Evolutionary conservation across 1,140 invertebrate genomes (phyloP).

Genomic region (Schlechtendalia chinensis): DNA sequence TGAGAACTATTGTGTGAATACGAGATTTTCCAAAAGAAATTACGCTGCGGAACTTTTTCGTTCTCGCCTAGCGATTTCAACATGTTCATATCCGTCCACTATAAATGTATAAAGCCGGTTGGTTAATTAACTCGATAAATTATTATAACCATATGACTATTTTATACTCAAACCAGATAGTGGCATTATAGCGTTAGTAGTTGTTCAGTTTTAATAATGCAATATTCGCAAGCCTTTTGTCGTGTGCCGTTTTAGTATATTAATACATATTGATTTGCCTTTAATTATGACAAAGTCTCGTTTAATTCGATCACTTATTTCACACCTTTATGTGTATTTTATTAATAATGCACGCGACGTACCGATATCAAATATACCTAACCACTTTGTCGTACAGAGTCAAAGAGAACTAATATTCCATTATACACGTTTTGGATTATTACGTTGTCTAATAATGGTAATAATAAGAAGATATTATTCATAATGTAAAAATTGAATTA

Average conservation of each 20-base stretch:
- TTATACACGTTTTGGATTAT: neutral
- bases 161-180: neutral
- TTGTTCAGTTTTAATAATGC: conserved; percentile 11
- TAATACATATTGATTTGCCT: neutral
- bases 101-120: neutral
- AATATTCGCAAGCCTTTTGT: conserved; percentile 20
- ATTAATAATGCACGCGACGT: conserved; percentile 1
- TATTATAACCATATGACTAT: neutral
- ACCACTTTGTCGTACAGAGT: neutral
- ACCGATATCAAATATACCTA: neutral
- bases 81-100: neutral
- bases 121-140: neutral
- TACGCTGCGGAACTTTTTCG: too few relatives aligned
- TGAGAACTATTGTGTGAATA: too few relatives aligned
- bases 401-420: neutral
- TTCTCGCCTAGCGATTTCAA: too few relatives aligned
- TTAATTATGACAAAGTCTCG: neutral
- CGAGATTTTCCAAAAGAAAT: too few relatives aligned
- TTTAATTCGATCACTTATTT: conserved; percentile 4
- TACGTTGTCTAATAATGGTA: neutral
- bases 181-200: conserved; percentile 10
- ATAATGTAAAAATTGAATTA: too few relatives aligned
- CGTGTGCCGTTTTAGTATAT: neutral
- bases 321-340: conserved; percentile 8
- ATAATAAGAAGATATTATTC: too few relatives aligned